phyloP scores from a whole-genome alignment of 2,113 vertebrate genomes.

The Otus sunia region DNA sequence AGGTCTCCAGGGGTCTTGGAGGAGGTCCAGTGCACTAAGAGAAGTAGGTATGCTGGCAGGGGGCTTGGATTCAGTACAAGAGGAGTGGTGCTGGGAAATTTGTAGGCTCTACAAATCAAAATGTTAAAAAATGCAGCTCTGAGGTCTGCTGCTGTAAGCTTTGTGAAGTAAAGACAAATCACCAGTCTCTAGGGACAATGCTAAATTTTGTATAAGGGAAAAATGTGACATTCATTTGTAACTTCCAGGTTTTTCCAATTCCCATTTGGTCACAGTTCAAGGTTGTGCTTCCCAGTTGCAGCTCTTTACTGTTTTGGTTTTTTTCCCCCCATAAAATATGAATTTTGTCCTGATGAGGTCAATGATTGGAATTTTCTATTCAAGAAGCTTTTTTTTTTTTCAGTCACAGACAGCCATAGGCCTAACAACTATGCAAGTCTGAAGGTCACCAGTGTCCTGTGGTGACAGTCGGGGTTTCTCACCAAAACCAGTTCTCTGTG shows the following conservation, averaged over 20 bases:
- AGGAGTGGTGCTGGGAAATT: not conserved
- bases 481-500: not conserved
- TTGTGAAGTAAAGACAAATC: conserved; percentile 15
- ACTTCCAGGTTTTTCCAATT: conserved; percentile 52
- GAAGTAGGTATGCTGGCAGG: not conserved
- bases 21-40: not conserved
- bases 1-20: not conserved
- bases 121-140: not conserved
- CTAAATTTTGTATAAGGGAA: not conserved
- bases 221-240: not conserved
- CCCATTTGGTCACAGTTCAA: conserved; percentile 6
- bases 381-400: not conserved
- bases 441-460: not conserved
- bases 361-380: not conserved
- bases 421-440: not conserved
- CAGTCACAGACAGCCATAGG: not conserved
- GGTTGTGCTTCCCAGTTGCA: not conserved
- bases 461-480: not conserved
- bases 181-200: not conserved
- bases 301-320: not conserved
- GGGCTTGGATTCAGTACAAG: not conserved
- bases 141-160: conserved; percentile 10
- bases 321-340: not conserved
- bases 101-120: not conserved
- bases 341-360: conserved; percentile 23